Conservation (phyloP, 2,888 invertebrate species). For the Vanessa cardui region DNA sequence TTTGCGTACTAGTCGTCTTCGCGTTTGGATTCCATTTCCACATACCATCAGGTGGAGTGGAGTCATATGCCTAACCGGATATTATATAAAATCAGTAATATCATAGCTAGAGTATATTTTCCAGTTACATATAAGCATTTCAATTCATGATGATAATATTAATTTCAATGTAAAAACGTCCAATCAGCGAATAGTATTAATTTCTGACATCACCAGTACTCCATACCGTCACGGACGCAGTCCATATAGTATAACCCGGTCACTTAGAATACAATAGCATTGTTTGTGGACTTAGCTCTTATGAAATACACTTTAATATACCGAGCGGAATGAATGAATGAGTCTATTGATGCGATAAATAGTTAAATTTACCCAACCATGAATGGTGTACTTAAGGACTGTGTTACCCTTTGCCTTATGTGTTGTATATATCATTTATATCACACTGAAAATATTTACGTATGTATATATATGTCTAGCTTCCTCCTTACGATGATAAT, state of each 20-base stretch:
- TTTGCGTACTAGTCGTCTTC: no score
- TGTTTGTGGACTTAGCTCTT: slow-evolving; percentile 40
- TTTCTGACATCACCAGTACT: slow-evolving; percentile 15
- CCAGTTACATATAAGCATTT: no score
- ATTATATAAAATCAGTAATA: no score
- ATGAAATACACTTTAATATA: slow-evolving; percentile 36
- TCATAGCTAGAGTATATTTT: no score
- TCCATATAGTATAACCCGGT: slow-evolving; percentile 43
- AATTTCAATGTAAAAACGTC: no score
- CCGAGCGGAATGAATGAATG: slow-evolving; percentile 23
- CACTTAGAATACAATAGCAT: slow-evolving; percentile 61
- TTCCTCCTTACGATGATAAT: no score
- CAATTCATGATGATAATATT: no score
- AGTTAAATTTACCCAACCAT: slow-evolving; percentile 12
- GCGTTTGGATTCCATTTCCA: no score
- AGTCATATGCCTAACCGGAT: no score
- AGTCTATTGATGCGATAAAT: slow-evolving; percentile 21
- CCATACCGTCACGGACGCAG: slow-evolving; percentile 24
- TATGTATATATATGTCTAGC: no score
- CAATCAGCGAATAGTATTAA: not conserved
- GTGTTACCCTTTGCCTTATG: not conserved
- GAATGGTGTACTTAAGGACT: not conserved
- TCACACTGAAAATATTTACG: no score
- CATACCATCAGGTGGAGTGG: no score
- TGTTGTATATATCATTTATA: not conserved